These are phyloP conservation scores for Macropus fuliginosus DNA, from an alignment of 2,797 vertebrate species.

Conservation along the genomic window DNA sequence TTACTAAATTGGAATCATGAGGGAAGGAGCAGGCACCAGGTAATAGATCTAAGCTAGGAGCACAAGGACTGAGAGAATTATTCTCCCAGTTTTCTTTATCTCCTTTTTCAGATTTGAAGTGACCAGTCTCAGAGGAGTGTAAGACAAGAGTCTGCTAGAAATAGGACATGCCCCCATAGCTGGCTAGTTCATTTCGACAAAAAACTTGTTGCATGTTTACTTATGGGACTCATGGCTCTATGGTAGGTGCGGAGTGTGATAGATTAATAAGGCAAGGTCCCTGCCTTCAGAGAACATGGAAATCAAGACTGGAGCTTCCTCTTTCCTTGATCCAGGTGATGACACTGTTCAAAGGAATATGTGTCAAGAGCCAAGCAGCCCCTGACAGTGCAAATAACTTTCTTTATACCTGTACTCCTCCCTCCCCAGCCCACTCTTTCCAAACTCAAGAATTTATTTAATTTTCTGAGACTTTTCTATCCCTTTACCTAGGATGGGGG, in stretches of 20 bases:
- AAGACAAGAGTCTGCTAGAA: background rate
- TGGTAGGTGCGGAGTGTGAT: background rate
- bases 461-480: background rate
- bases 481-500: background rate
- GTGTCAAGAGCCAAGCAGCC: background rate
- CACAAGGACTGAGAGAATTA: background rate
- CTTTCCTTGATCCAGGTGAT: too few relatives aligned
- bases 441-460: too few relatives aligned
- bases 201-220: background rate
- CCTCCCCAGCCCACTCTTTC: background rate
- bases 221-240: background rate
- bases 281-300: background rate
- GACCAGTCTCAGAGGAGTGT: background rate
- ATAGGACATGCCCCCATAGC: background rate
- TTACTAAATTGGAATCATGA: background rate
- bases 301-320: background rate
- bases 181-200: background rate
- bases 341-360: background rate
- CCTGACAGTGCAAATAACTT: rapidly evolving
- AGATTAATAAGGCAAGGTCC: background rate
- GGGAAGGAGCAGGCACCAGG: background rate
- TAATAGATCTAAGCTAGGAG: background rate
- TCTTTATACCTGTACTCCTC: rapidly evolving
- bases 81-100: background rate
- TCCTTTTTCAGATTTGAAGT: too few relatives aligned